Percentiles rank a stretch among this genome's conserved stretches.
These are phyloP conservation scores for Drosophila arizonae DNA, from an alignment of 1,140 invertebrate genomes.

Conservation along the genomic window DNA sequence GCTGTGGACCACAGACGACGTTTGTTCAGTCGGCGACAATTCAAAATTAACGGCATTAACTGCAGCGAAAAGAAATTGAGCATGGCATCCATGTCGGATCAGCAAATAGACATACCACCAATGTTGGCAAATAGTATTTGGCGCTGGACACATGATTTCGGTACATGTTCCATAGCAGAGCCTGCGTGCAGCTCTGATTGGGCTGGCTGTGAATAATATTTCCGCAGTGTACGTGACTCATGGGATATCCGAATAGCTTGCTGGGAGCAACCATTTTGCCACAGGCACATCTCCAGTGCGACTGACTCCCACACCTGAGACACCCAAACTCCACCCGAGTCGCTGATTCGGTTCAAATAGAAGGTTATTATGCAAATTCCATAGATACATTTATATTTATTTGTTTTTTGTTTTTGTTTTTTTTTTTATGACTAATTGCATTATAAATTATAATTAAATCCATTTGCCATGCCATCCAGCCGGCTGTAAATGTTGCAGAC, in stretches of 20 bases:
- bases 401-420: background rate
- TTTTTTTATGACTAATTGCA: background rate
- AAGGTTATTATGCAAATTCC: slow-evolving; percentile 49
- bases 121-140: slow-evolving; percentile 57
- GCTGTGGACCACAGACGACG: background rate
- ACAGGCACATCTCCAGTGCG: background rate
- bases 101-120: slow-evolving; percentile 47
- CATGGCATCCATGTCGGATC: background rate
- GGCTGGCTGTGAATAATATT: slow-evolving; percentile 46
- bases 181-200: slow-evolving; percentile 48
- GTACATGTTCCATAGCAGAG: slow-evolving; percentile 57
- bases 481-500: slow-evolving; percentile 23
- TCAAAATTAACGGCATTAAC: slow-evolving; percentile 41
- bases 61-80: background rate
- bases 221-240: slow-evolving; percentile 40
- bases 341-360: slow-evolving; percentile 15
- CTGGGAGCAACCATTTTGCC: slow-evolving; percentile 55
- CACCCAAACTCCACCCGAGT: background rate
- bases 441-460: slow-evolving; percentile 9
- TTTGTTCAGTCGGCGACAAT: slow-evolving; percentile 22
- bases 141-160: slow-evolving; percentile 57
- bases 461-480: background rate
- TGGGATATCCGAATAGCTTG: slow-evolving; percentile 46
- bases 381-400: background rate
- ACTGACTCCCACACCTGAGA: slow-evolving; percentile 26